These are phyloP conservation scores for Aurelia sp. DNA, from an alignment of 30 jellyfish, hydroid and myxozoan species.

Conservation along the genomic window DNA sequence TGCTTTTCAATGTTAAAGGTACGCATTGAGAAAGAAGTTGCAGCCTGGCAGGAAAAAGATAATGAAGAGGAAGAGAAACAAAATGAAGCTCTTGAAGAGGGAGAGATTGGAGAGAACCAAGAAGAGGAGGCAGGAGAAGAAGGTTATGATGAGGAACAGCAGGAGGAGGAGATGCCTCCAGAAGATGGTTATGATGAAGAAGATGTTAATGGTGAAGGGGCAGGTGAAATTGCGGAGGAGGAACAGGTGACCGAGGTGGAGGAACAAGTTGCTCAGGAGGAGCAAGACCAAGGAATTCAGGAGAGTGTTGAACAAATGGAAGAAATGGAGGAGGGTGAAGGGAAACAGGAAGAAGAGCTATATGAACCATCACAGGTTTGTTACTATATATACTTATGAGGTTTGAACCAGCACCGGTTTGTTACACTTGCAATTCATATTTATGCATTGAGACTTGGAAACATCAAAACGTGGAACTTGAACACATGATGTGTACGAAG, in stretches of 20 bases:
- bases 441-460: no score
- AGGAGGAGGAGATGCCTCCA: constrained; percentile 51
- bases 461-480: no score
- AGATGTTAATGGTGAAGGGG: constrained; percentile 50
- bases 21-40: constrained; percentile 59
- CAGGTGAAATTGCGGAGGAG: constrained; percentile 19
- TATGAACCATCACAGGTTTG: constrained; percentile 73
- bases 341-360: constrained; percentile 34
- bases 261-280: constrained; percentile 17
- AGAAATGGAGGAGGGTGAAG: background rate
- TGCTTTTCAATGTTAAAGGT: background rate
- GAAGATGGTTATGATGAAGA: constrained; percentile 46
- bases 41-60: constrained; percentile 28
- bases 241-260: constrained; percentile 12
- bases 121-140: constrained; percentile 20
- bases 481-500: no score
- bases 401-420: background rate
- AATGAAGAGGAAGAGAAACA: constrained; percentile 16
- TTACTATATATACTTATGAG: background rate
- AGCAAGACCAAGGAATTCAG: background rate
- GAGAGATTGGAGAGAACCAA: constrained; percentile 23
- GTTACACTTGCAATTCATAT: no score
- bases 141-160: constrained; percentile 36
- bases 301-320: background rate
- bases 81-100: constrained; percentile 37